Base-by-base conservation (phyloP, 2,797 vertebrate genomes). In the Squalus acanthias region DNA sequence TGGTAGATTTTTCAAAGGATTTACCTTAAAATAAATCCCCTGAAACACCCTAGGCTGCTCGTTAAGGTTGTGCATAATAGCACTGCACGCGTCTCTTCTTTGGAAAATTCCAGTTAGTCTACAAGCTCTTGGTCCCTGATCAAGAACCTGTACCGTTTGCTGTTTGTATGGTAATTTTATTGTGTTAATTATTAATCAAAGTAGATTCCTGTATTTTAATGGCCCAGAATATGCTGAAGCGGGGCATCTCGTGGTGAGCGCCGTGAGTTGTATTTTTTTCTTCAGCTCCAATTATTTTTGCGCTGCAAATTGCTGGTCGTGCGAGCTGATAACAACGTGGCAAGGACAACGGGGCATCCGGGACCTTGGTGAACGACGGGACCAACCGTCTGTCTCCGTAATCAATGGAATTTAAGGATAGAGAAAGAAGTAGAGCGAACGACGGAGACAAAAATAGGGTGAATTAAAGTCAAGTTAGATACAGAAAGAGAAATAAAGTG, bases 81-180 rank as follows among this genome's bases (percentile, higher is more conserved):
- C 70, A 57, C 33, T 24, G 63, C 2, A 10, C 2, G 5, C 0
- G 39, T 57, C 53, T 57, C 2, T 57, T 57, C 5, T 46, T 69
- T 93, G 91, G 65, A 93, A 67, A 69, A 69, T 39, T 85, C 82
- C 91, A 93, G 10, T 22, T 93, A 46, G 69, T 93, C 39, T 69
- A 63, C 65, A 69, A 69, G 8, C 39, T 67, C n/a, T 1, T 93
- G 17, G 7, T 65, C 60, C 17, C n/a, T 26, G 10, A 39, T 46
- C 29, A 17, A 63, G 57, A 63, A 17, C 13, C 29, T 15, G 74
- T 76, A n/a, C 26, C 15, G 12, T 63, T 91, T 63, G 29, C 57
- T 91, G 50, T 88, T 33, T 50, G 39, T 24, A 9, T 93, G 91
- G n/a, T 9, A 22, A 92, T n/a, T 92, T 92, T 65, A 93, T 93